Evolutionary conservation across 2,888 invertebrate species (phyloP).

Genomic region (Aporophyla lueneburgensis): DNA sequence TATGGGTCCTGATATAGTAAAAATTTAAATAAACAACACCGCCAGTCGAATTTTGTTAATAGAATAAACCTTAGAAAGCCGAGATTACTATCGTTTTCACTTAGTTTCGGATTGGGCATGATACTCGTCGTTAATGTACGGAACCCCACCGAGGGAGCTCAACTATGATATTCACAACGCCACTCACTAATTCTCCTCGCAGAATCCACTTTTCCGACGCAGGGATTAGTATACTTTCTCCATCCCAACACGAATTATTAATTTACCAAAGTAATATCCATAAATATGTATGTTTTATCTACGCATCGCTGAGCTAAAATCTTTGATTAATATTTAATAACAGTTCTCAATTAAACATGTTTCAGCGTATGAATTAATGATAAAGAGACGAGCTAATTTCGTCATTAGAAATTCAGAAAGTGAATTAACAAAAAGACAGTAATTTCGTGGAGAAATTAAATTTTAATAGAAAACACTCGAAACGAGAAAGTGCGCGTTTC

Average conservation of each 20-base stretch:
- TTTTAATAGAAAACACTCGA: constrained; percentile 88
- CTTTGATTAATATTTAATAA: constrained; percentile 80
- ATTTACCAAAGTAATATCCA: constrained; percentile 63
- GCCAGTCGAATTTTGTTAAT: constrained; percentile 55
- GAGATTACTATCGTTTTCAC: constrained; percentile 67
- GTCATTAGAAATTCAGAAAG: constrained; percentile 87
- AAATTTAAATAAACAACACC: constrained; percentile 46
- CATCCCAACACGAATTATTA: constrained; percentile 65
- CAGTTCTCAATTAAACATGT: constrained; percentile 79
- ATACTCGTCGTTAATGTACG: constrained; percentile 59
- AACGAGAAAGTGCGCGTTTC: constrained; percentile 83
- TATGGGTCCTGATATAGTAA: constrained; percentile 8
- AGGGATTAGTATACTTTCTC: constrained; percentile 66
- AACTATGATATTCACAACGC: constrained; percentile 63
- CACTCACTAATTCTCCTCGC: constrained; percentile 53
- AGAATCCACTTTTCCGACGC: constrained; percentile 62
- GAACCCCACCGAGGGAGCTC: constrained; percentile 53
- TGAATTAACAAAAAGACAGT: constrained; percentile 88
- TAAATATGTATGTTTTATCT: constrained; percentile 67
- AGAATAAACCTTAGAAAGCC: constrained; percentile 60
- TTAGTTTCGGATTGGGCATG: constrained; percentile 58
- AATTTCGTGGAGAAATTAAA: constrained; percentile 87
- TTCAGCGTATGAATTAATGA: constrained; percentile 82
- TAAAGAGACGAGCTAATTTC: constrained; percentile 79
- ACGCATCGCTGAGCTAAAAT: constrained; percentile 68